phyloP scores from a whole-genome alignment of 2,888 invertebrate species.

The Macrosiphum euphorbiae region DNA sequence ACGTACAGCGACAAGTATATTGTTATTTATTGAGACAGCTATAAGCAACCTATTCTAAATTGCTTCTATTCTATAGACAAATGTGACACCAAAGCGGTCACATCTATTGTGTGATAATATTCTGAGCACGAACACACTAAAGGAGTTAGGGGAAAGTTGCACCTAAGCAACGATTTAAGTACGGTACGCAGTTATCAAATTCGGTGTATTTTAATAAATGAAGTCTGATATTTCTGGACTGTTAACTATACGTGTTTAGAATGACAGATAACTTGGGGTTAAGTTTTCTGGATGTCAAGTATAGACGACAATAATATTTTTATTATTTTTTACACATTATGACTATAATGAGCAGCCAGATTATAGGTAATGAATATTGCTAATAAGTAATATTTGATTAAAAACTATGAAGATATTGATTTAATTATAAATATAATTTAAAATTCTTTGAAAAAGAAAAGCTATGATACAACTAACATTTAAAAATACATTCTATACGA shows the following conservation, averaged over 20 bases:
- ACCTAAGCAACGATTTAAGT: constrained; percentile 42
- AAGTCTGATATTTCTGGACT: constrained; percentile 4
- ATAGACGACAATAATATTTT: background rate
- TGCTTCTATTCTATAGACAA: constrained; percentile 42
- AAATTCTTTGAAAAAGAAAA: too few species aligned
- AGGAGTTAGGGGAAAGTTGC: background rate
- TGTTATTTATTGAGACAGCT: constrained; percentile 27
- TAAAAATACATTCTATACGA: background rate
- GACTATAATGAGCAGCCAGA: background rate
- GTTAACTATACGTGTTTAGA: constrained; percentile 3
- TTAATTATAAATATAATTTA: background rate
- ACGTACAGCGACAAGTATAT: constrained; percentile 23
- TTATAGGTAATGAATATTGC: background rate
- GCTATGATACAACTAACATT: background rate
- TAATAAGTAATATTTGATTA: background rate
- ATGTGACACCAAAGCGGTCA: constrained; percentile 8
- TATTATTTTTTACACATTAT: background rate
- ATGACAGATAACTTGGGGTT: background rate
- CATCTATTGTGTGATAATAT: constrained; percentile 13
- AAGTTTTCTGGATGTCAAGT: background rate
- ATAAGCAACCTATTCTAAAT: constrained; percentile 39
- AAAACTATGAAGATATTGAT: background rate
- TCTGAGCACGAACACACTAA: constrained; percentile 40
- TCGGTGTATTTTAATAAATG: constrained; percentile 21
- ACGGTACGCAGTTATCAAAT: constrained; percentile 35